A percentile compares a stretch with the other conserved stretches of the same genome.
These are phyloP conservation scores for Zootoca vivipara DNA, from an alignment of 2,113 vertebrate genomes.

Conservation along the genomic window DNA sequence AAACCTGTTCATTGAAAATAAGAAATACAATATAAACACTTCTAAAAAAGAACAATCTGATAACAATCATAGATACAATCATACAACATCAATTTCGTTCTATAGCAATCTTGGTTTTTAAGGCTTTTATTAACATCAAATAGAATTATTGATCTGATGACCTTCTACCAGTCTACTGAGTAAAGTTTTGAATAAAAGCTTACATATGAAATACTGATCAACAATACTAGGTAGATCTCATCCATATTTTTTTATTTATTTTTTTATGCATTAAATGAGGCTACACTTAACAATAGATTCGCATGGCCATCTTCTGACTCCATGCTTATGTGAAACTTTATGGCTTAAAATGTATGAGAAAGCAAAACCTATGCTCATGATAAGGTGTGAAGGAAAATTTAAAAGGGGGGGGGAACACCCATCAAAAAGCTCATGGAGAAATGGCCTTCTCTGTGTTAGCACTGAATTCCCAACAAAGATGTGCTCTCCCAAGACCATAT, in stretches of 20 bases:
- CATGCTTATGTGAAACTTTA: neutral
- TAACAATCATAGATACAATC: neutral
- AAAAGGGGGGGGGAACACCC: too few relatives aligned
- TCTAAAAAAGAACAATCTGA: neutral
- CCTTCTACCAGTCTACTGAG: too few relatives aligned
- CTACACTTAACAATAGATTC: neutral
- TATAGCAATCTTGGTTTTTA: neutral
- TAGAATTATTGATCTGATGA: neutral
- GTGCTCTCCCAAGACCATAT: too few relatives aligned
- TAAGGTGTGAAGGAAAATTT: neutral
- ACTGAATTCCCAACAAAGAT: too few relatives aligned
- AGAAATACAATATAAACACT: neutral
- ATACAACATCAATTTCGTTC: neutral
- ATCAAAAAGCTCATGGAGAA: too few relatives aligned
- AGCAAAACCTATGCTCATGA: neutral
- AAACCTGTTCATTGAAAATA: neutral
- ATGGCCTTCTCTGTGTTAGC: too few relatives aligned
- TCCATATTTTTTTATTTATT: too few relatives aligned
- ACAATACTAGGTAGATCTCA: neutral
- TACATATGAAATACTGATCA: neutral
- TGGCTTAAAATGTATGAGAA: neutral
- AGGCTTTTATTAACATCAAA: neutral
- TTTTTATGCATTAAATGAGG: too few relatives aligned
- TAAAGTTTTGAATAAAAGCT: neutral
- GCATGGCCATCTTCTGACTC: neutral